These are phyloP conservation scores for Protodeltote pygarga DNA, from an alignment of 2,888 invertebrate species.

Conservation along the genomic window DNA sequence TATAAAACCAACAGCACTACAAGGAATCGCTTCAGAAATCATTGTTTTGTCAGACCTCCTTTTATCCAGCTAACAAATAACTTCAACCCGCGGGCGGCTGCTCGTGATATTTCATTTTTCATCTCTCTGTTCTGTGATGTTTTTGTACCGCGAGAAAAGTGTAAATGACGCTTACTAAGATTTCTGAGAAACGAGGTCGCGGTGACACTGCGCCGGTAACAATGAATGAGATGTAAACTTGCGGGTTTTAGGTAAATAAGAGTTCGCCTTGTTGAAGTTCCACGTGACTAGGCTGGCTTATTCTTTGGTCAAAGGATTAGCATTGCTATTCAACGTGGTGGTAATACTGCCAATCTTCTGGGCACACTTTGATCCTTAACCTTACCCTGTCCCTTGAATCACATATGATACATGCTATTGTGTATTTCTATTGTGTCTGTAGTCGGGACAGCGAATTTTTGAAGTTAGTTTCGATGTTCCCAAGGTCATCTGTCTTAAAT, in stretches of 20 bases:
- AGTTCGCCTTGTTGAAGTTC: too few relatives aligned
- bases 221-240: conserved; percentile 58
- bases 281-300: too few relatives aligned
- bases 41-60: conserved; percentile 46
- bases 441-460: too few relatives aligned
- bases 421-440: too few relatives aligned
- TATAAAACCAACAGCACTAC: conserved; percentile 13
- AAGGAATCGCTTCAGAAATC: conserved; percentile 15
- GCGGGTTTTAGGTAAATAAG: conserved; percentile 35
- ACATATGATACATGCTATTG: too few relatives aligned
- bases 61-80: conserved; percentile 45
- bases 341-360: too few relatives aligned
- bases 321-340: too few relatives aligned
- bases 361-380: too few relatives aligned
- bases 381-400: too few relatives aligned
- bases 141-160: conserved; percentile 75
- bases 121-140: conserved; percentile 68
- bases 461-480: too few relatives aligned
- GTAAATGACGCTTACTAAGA: conserved; percentile 80
- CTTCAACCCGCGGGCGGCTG: conserved; percentile 53
- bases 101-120: conserved; percentile 81
- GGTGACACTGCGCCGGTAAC: conserved; percentile 56
- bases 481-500: too few relatives aligned
- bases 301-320: too few relatives aligned
- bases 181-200: conserved; percentile 67